Base-by-base conservation (phyloP, 2,888 invertebrate species). In the Parnassius apollo region DNA sequence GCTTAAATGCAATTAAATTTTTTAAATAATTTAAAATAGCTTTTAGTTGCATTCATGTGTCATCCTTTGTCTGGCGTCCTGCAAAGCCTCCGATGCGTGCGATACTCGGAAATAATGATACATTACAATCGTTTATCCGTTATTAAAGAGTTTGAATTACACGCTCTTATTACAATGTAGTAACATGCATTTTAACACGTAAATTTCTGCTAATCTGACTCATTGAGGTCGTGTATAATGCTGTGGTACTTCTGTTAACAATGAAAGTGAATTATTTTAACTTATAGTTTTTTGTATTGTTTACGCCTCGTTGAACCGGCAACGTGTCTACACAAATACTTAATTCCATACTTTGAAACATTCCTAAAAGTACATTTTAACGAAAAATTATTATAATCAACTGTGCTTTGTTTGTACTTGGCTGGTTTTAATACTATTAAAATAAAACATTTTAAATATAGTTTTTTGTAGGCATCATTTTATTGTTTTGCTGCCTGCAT, bases 11-110 rank as follows among this genome's bases (percentile, higher is more conserved):
- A 56, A 57, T 59, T 63, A 68, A 70, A 69, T 65, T 66, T 18
- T 49, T 25, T 71, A 52, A 50, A 25, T 13, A 72, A 74, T 68
- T 62, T 68, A 72, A 67, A 61, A 46, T 54, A 65, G 63, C 59
- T 10, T 35, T 65, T 52, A 45, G 12, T 51, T 62, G 63, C 46
- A 46, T 42, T 59, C 57, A 72, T 73, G 74, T 76, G 72, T 74
- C 78, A 80, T 76, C 71, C 75, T 74, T 71, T 77, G 76, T 77
- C 56, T 65, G 57, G 56, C 68, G 76, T 68, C 81, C 80, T 78
- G 69, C 64, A 72, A 77, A 69, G 56, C 66, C 74, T 69, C 45
- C 68, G 68, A 65, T 63, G 73, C 77, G 74, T 73, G 69, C 68
- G 65, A 71, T 73, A 72, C 72, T 61, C 58, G 64, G 67, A 69